Evolutionary conservation across 2,888 invertebrate genomes (phyloP).

Genomic region (Colostygia pectinataria): DNA sequence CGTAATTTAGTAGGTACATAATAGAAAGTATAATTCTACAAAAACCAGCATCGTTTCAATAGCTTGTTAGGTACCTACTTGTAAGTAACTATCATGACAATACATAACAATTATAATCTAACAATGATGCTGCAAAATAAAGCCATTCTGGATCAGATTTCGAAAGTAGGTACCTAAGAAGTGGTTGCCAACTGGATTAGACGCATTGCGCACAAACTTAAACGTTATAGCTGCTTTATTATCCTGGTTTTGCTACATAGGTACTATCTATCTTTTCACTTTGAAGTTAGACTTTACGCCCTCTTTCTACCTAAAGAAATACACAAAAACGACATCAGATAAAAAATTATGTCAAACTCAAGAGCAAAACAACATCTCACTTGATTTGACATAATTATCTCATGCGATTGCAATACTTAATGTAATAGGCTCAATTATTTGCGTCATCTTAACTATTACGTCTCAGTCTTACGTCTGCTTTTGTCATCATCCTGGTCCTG

Average conservation of each 20-base stretch:
- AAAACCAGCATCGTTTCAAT: neutral
- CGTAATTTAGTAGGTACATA: no score
- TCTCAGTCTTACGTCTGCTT: conserved; percentile 43
- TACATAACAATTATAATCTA: neutral
- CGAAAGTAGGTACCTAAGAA: no score
- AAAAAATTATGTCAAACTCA: no score
- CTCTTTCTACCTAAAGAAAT: no score
- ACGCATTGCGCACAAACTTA: conserved; percentile 32
- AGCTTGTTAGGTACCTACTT: neutral
- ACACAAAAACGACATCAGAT: no score
- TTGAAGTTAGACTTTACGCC: no score
- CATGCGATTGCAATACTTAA: neutral
- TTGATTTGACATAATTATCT: no score
- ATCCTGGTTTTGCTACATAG: neutral
- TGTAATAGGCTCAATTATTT: conserved; percentile 4
- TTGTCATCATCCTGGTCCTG: conserved; percentile 44
- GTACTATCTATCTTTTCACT: no score
- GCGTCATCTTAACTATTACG: neutral
- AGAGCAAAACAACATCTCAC: neutral
- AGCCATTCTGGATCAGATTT: neutral
- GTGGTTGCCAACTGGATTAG: conserved; percentile 19
- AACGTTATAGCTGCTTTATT: neutral
- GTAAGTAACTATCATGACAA: neutral
- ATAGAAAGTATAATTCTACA: neutral
- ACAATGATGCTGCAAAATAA: conserved; percentile 12